Evolutionary conservation across 1,140 invertebrate species (phyloP).

Genomic region (Sinonovacula constricta): DNA sequence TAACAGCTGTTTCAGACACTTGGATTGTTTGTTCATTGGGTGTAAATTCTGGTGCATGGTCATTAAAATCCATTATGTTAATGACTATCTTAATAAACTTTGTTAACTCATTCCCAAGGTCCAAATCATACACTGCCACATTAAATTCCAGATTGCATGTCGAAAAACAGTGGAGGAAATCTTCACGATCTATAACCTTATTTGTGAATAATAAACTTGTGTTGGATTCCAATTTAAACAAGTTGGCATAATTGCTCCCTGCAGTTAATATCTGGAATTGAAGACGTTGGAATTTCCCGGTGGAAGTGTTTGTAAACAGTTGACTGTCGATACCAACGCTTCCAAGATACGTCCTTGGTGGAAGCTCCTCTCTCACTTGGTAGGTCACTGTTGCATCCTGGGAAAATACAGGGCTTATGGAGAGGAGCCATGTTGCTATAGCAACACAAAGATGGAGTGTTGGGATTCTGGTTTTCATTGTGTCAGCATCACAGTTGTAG

Average conservation of each 20-base stretch:
- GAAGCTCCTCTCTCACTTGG: conserved; percentile 50
- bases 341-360: conserved; percentile 33
- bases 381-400: conserved; percentile 49
- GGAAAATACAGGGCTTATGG: not conserved
- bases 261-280: conserved; percentile 43
- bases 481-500: too few species aligned
- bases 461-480: too few species aligned
- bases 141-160: conserved; percentile 50
- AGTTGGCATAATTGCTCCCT: conserved; percentile 37
- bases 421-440: not conserved
- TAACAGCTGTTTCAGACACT: conserved; percentile 57
- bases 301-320: conserved; percentile 26
- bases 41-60: conserved; percentile 68
- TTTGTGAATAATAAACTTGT: conserved; percentile 86
- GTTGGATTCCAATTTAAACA: conserved; percentile 93
- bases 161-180: conserved; percentile 19
- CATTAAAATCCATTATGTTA: conserved; percentile 66
- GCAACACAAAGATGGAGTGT: too few species aligned
- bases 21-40: conserved; percentile 20
- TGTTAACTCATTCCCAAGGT: conserved; percentile 19
- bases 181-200: conserved; percentile 58
- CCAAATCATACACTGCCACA: conserved; percentile 52
- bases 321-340: conserved; percentile 56
- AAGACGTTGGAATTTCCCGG: conserved; percentile 31
- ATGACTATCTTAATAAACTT: conserved; percentile 66